Base-by-base conservation (phyloP, 2,797 vertebrate genomes). In the Esox lucius region DNA sequence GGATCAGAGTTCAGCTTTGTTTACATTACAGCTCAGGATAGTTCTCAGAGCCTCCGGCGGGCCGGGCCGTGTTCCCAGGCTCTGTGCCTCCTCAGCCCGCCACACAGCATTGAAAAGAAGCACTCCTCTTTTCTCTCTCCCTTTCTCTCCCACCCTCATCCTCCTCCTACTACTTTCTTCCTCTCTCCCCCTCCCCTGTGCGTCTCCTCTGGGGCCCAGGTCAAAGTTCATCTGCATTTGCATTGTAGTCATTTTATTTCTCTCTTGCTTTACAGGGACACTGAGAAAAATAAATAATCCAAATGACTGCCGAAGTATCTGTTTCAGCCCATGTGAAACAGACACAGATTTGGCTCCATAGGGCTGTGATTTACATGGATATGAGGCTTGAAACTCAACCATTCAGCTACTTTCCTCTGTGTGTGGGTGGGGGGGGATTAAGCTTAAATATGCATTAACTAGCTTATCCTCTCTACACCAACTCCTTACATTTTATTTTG, bases 11-110 rank as follows among this genome's bases (percentile, higher is more conserved):
- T 94, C 93, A 94, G 90, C 84, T 84, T 87, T 95, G 94, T 95
- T 95, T 95, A 94, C 93, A 93, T 94, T 94, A 93, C 90, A 93
- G 91, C 92, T 93, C 92, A 91, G 92, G 92, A 92, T 94, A 93
- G 93, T 95, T 94, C 93, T 94, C 90, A 91, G 90, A 89, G 91
- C 80, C 84, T 56, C 53, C 9, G 2, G 1, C 17, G 16, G 80
- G 91, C 91, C 89, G 91, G 92, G 90, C 89, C 78, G 85, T 80
- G 87, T 95, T 95, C 93, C 94, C 94, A 95, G 91, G 94, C 93
- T 93, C 91, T 86, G 74, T 79, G 6, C 53, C 19, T 56, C 6
- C n/a, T 9, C 6, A 22, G 53, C 53, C 53, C 80, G 86, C 77
- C 85, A 89, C 88, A 64, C 87, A 91, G 89, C 81, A 85, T 84